Base-by-base conservation (phyloP, 2,113 vertebrate species). In the Indicator indicator region DNA sequence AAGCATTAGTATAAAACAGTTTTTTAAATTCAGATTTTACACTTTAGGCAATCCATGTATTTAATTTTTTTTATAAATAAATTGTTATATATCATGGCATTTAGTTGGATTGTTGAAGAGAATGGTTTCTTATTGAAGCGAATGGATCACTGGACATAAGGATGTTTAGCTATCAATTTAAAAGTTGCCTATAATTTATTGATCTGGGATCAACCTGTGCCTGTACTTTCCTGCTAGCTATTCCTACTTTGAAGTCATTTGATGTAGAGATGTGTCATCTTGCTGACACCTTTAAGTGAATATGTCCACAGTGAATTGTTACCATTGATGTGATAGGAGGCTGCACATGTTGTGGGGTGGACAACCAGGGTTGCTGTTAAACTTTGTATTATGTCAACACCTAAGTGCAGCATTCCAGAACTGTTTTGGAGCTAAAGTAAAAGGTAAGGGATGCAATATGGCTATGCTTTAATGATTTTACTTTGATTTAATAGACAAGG, bases 401-500 rank as follows among this genome's bases (percentile, higher is more conserved):
- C 56, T 28, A 36, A 59, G 32, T 18, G 2, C 30, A 38, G 65
- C 46, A 28, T 3, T 84, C 7, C 52, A 65, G 23, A 82, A 36
- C 60, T 6, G 0, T 73, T 65, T 16, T 62, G 67, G 30, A 65
- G 44, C 27, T 91, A 19, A 59, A 72, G 33, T 11, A 52, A 80
- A 88, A 72, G 44, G 44, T 20, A 30, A 76, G 62, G 77, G 83
- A 13, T 76, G 36, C 52, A 72, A 20, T 26, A 9, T 83, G 38
- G 64, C 83, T 28, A 23, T 77, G 42, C 36, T 52, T 79, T 88
- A 86, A 93, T 88, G 60, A 48, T 93, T 73, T 90, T n/a, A 62
- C 80, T 98, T 77, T 93, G 59, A 33, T 97, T 96, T 92, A 74
- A 95, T 93, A 99, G 99, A 95, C 98, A 42, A 98, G 98, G 96